Base-by-base conservation (phyloP, 2,888 invertebrate genomes). In the Brenthis ino region DNA sequence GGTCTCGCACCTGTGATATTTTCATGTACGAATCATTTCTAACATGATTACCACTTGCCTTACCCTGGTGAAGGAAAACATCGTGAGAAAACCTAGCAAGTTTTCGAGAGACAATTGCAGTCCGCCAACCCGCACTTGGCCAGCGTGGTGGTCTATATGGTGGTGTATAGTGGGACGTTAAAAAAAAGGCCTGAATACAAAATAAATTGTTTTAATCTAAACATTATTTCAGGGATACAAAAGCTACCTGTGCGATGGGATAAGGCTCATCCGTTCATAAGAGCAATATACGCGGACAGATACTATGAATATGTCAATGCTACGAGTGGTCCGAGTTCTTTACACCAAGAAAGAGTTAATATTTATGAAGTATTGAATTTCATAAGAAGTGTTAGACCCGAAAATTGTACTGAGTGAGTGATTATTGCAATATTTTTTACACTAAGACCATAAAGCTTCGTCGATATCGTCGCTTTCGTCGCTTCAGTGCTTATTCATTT, bases 231-330 rank as follows among this genome's bases (percentile, higher is more conserved):
- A 97, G 97, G 97, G 97, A 93, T 97, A 57, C 97, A 98, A 85
- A 96, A 97, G 72, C 86, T 96, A 77, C 97, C 98, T 0, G 96
- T 97, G 2, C 94, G 96, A 77, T 97, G 97, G 96, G 95, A 97
- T 82, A 95, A 94, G 72, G 96, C 97, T 1, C 94, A 95, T 13
- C 94, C 95, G 14, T 94, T 95, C 79, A 89, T 96, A 33, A 94
- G 97, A 58, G 96, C 96, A 68, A 93, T 95, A 75, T 97, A 97
- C 85, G 80, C 96, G 77, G 96, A 97, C 81, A 90, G 93, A 66
- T 95, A 95, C 85, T 94, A 94, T 72, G 96, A 97, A 82, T 98
- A 98, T 82, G 94, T 95, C 72, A 96, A 96, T 83, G 94, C 94
- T 16, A 93, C 95, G 0, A 85, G 88, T 0, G 97, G 97, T 0